These are phyloP conservation scores for Echiichthys vipera DNA, from an alignment of 2,797 vertebrate genomes.

Conservation along the genomic window DNA sequence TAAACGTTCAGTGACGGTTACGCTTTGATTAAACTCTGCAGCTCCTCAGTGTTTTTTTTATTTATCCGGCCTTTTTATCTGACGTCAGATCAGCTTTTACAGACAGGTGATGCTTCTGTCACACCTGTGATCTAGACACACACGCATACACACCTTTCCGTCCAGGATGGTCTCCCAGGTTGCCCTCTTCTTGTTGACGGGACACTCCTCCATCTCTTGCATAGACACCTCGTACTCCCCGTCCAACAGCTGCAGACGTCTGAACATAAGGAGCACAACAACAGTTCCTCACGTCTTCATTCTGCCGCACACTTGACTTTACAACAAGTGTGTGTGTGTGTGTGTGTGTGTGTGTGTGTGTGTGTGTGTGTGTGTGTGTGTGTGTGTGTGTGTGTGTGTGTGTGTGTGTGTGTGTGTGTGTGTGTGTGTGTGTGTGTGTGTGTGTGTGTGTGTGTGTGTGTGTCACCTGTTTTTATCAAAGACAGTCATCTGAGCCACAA, in stretches of 20 bases:
- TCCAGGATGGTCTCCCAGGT: constrained; percentile 98
- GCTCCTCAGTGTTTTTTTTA: no score
- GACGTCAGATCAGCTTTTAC: no score
- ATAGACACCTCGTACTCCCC: constrained; percentile 98
- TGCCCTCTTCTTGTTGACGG: constrained; percentile 95
- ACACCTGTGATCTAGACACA: no score
- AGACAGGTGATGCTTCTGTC: no score
- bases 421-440: neutral
- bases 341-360: neutral
- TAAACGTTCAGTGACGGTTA: no score
- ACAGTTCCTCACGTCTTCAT: rapidly evolving
- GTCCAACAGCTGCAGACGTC: constrained; percentile 94
- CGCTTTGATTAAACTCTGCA: no score
- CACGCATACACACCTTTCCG: constrained; percentile 90
- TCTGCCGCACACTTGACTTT: neutral
- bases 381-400: constrained; percentile 8
- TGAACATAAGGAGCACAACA: constrained; percentile 58
- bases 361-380: neutral
- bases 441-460: neutral
- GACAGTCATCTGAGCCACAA: constrained; percentile 97
- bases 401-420: neutral
- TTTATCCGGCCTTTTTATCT: no score
- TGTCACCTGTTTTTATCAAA: constrained; percentile 96
- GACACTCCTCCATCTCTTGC: constrained; percentile 97
- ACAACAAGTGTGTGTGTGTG: constrained; percentile 1